Conservation (phyloP, 2,113 vertebrate species). For the Syngnathoides biaculeatus region DNA sequence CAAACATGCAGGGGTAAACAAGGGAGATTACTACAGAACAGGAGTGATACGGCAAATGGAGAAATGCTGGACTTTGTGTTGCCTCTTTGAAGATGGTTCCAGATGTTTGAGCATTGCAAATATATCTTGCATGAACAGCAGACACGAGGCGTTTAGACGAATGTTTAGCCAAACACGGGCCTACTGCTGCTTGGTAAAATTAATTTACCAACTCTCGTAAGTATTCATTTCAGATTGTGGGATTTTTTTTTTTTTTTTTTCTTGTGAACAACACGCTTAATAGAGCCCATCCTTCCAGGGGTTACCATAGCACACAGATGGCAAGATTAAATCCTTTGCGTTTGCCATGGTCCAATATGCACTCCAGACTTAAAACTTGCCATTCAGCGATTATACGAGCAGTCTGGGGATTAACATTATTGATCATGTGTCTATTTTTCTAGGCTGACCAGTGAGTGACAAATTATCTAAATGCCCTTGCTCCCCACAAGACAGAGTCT, state of each 20-base stretch:
- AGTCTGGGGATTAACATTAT: constrained; percentile 9
- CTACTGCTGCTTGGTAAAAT: constrained; percentile 13
- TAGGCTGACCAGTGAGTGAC: constrained; percentile 28
- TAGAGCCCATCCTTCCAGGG: background rate
- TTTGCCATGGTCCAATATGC: constrained; percentile 5
- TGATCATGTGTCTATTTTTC: constrained; percentile 35
- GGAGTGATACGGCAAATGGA: constrained; percentile 16
- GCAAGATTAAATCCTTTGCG: background rate
- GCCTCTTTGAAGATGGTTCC: constrained; percentile 45
- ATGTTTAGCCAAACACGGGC: constrained; percentile 16
- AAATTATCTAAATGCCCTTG: constrained; percentile 27
- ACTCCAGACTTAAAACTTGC: background rate
- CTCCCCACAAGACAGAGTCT: constrained; percentile 43
- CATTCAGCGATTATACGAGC: constrained; percentile 1
- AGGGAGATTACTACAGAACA: constrained; percentile 14
- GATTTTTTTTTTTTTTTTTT: constrained; percentile 5
- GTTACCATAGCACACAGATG: constrained; percentile 1
- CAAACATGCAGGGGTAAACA: constrained; percentile 38
- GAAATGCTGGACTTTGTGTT: constrained; percentile 20
- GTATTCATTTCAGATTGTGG: background rate
- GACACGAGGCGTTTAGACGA: constrained; percentile 16
- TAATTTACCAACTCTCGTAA: constrained; percentile 6
- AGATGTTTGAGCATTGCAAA: constrained; percentile 61
- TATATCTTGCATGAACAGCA: constrained; percentile 25
- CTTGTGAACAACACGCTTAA: background rate